These are phyloP conservation scores for Meleagris gallopavo DNA, from an alignment of 2,113 vertebrate species.

Conservation along the genomic window DNA sequence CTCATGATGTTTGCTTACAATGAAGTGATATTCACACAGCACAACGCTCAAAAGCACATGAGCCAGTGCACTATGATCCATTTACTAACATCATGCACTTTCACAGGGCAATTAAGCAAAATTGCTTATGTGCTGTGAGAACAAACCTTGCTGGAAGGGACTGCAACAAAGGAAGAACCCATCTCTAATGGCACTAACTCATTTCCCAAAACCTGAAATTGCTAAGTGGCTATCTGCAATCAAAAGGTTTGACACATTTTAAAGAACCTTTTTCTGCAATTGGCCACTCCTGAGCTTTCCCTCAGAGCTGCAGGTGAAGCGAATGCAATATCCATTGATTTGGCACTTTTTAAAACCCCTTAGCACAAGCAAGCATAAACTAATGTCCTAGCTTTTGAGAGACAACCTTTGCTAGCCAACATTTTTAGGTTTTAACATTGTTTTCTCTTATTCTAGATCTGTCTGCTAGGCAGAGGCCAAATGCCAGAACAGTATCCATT, in stretches of 20 bases:
- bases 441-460: background rate
- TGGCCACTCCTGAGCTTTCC: background rate
- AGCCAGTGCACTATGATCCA: background rate
- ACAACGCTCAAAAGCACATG: background rate
- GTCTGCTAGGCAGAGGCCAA: background rate
- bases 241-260: background rate
- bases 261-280: background rate
- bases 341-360: background rate
- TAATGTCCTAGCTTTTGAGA: background rate
- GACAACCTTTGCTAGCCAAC: background rate
- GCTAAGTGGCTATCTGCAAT: background rate
- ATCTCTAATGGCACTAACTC: background rate
- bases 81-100: constrained; percentile 7
- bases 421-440: background rate
- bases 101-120: constrained; percentile 15
- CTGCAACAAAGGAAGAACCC: background rate
- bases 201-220: constrained; percentile 8
- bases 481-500: background rate
- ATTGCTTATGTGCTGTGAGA: background rate
- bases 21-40: background rate
- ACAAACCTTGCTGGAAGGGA: constrained; percentile 4
- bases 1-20: background rate
- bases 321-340: background rate
- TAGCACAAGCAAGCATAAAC: background rate
- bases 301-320: background rate